These are phyloP conservation scores for Heloderma charlesbogerti DNA, from an alignment of 2,113 vertebrate species.

Conservation along the genomic window DNA sequence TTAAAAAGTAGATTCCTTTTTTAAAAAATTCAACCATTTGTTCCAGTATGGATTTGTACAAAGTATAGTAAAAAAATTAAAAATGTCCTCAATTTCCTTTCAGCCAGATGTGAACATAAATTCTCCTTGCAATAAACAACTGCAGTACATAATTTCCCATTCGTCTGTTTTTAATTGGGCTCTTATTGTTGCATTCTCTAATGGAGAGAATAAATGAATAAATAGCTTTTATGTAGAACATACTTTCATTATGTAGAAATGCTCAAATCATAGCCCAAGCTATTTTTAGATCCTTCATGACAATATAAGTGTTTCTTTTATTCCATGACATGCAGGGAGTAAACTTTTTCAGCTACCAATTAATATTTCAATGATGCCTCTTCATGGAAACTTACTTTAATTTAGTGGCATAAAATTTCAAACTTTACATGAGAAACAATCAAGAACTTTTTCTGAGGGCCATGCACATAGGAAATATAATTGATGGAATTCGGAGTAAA, in stretches of 20 bases:
- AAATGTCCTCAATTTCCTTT: conserved; percentile 18
- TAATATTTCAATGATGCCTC: conserved; percentile 18
- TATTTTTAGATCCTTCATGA: conserved; percentile 62
- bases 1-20: neutral
- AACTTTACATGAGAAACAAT: neutral
- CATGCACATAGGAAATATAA: neutral
- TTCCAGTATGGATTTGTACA: neutral
- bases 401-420: neutral
- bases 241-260: conserved; percentile 54
- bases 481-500: neutral
- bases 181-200: conserved; percentile 51
- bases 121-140: conserved; percentile 60
- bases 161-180: conserved; percentile 67
- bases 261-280: conserved; percentile 47
- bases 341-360: conserved; percentile 42
- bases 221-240: conserved; percentile 50
- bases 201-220: conserved; percentile 61
- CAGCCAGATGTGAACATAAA: conserved; percentile 22
- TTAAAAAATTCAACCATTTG: neutral
- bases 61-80: neutral
- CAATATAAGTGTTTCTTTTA: conserved; percentile 58
- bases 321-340: conserved; percentile 51
- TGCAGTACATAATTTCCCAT: conserved; percentile 60
- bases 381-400: neutral
- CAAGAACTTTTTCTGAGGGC: neutral